Percentiles rank a stretch among this genome's conserved stretches.
These are phyloP conservation scores for Dermatemys mawii DNA, from an alignment of 2,113 vertebrate genomes.

Conservation along the genomic window DNA sequence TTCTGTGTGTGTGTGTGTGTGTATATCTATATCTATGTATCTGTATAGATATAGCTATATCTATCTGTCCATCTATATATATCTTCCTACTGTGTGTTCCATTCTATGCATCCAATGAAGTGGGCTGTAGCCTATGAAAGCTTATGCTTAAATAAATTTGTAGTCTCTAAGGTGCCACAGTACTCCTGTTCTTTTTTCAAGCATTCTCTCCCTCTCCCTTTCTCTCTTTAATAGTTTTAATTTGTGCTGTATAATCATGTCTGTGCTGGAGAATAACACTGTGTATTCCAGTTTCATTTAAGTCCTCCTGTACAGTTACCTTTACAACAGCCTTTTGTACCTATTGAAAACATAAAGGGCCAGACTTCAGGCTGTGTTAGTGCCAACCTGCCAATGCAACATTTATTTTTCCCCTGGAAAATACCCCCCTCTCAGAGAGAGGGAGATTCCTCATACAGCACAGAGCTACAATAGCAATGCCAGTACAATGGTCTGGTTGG, in stretches of 20 bases:
- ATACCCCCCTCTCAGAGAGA: neutral
- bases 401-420: neutral
- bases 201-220: too few relatives aligned
- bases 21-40: too few relatives aligned
- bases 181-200: too few relatives aligned
- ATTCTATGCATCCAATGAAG: too few relatives aligned
- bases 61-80: too few relatives aligned
- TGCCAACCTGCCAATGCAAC: neutral
- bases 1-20: too few relatives aligned
- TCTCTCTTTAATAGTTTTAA: neutral
- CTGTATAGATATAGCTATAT: too few relatives aligned
- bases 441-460: rapidly evolving
- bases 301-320: neutral
- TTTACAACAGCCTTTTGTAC: neutral
- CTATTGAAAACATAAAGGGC: neutral
- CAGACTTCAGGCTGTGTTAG: neutral
- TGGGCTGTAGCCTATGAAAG: too few relatives aligned
- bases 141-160: too few relatives aligned
- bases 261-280: neutral
- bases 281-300: neutral
- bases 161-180: too few relatives aligned
- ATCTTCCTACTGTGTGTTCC: too few relatives aligned
- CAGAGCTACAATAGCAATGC: neutral
- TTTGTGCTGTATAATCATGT: neutral
- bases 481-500: too few relatives aligned